These are phyloP conservation scores for Mobula birostris DNA, from an alignment of 2,113 vertebrate genomes.

Conservation along the genomic window DNA sequence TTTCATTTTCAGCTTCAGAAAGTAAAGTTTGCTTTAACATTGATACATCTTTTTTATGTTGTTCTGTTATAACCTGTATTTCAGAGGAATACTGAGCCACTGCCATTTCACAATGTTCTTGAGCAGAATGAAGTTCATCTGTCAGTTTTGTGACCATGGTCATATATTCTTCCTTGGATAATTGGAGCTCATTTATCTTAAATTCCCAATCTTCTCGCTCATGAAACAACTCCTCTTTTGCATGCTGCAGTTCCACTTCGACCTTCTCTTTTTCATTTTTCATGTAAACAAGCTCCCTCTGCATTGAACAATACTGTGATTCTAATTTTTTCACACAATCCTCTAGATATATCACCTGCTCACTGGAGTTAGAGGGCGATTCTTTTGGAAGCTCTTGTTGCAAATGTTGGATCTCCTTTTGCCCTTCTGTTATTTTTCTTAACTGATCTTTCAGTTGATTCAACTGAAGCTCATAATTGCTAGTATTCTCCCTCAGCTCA, in stretches of 20 bases:
- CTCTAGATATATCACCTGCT: conserved; percentile 58
- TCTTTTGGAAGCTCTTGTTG: conserved; percentile 44
- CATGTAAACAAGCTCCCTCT: conserved; percentile 83
- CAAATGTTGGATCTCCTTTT: conserved; percentile 25
- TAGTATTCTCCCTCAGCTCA: conserved; percentile 49
- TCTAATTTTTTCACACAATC: conserved; percentile 67
- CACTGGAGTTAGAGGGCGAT: conserved; percentile 45
- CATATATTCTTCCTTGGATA: conserved; percentile 69
- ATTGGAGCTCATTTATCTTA: conserved; percentile 87
- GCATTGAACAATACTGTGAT: conserved; percentile 77
- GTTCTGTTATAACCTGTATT: conserved; percentile 50
- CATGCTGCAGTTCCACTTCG: conserved; percentile 71
- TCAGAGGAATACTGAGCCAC: conserved; percentile 52
- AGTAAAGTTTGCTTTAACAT: conserved; percentile 54
- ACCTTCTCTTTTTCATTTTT: conserved; percentile 80
- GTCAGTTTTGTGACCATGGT: conserved; percentile 59
- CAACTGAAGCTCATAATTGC: conserved; percentile 56
- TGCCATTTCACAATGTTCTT: conserved; percentile 41
- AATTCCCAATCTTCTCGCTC: conserved; percentile 92
- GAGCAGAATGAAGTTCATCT: conserved; percentile 50
- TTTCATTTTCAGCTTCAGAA: conserved; percentile 57
- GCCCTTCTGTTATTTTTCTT: conserved; percentile 44
- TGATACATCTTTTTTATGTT: conserved; percentile 55
- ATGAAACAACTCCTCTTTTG: conserved; percentile 76
- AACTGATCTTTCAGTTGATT: conserved; percentile 46